These are phyloP conservation scores for Aphelenchoides besseyi DNA, from an alignment of 1,140 invertebrate species.

Conservation along the genomic window DNA sequence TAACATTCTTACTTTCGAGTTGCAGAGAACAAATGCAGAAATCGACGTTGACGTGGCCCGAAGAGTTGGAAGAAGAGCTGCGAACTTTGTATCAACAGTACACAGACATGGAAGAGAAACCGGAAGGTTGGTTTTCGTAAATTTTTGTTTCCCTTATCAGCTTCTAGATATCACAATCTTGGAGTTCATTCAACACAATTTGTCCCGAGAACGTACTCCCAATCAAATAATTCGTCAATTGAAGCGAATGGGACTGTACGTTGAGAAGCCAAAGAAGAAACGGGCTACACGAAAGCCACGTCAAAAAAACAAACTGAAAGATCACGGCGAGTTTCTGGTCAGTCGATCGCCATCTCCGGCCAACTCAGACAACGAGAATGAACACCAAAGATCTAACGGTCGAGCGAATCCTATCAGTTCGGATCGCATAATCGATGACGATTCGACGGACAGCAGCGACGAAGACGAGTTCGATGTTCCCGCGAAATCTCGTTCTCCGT, in stretches of 20 bases:
- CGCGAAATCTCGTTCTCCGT: not conserved
- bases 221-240: conserved; percentile 18
- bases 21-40: not conserved
- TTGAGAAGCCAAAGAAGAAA: not conserved
- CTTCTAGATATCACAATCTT: not conserved
- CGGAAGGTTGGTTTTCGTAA: conserved; percentile 7
- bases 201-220: conserved; percentile 15
- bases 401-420: not conserved
- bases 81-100: conserved; percentile 19
- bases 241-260: conserved; percentile 3
- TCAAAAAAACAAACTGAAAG: not conserved
- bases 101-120: conserved; percentile 19
- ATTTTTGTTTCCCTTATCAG: not conserved
- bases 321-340: not conserved
- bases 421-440: not conserved
- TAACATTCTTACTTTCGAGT: not conserved
- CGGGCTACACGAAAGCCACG: not conserved
- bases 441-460: not conserved
- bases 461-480: not conserved
- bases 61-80: conserved; percentile 23
- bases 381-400: not conserved
- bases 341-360: not conserved
- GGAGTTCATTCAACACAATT: conserved; percentile 24
- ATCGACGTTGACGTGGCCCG: conserved; percentile 11
- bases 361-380: not conserved